Percentiles rank a stretch among this genome's conserved stretches.
These are phyloP conservation scores for Pampusana beccarii DNA, from an alignment of 2,113 vertebrate species.

Conservation along the genomic window DNA sequence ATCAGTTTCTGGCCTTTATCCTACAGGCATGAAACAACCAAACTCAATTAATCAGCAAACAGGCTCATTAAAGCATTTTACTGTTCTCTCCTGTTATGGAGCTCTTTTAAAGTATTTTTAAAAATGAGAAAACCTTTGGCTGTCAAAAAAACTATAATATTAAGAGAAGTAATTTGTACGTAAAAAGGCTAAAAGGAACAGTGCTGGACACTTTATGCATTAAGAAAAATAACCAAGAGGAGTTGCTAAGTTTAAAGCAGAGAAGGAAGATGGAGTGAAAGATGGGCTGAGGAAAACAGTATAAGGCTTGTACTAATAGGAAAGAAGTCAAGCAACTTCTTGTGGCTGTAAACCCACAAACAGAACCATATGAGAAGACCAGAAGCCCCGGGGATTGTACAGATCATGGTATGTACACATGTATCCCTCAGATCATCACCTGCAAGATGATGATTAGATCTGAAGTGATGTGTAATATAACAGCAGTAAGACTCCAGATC, in stretches of 20 bases:
- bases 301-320: background rate
- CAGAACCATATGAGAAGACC: background rate
- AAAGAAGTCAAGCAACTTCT: background rate
- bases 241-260: background rate
- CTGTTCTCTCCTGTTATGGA: background rate
- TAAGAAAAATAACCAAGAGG: background rate
- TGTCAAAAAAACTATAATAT: too few relatives aligned
- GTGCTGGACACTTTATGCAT: background rate
- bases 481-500: background rate
- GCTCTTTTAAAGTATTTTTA: background rate
- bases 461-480: background rate
- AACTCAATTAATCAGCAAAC: constrained; percentile 17
- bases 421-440: background rate
- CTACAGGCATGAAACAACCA: constrained; percentile 49
- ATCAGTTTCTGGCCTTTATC: constrained; percentile 77
- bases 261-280: background rate
- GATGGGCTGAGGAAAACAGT: background rate
- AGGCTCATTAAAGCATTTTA: background rate
- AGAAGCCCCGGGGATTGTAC: background rate
- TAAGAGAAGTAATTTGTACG: background rate
- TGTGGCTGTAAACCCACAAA: background rate
- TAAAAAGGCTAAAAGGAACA: background rate
- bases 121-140: background rate
- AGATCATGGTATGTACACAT: background rate
- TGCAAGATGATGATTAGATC: background rate